A percentile compares a stretch with the other conserved stretches of the same genome.
Conservation (phyloP, 2,113 vertebrate species). For the Donacobius atricapilla region DNA sequence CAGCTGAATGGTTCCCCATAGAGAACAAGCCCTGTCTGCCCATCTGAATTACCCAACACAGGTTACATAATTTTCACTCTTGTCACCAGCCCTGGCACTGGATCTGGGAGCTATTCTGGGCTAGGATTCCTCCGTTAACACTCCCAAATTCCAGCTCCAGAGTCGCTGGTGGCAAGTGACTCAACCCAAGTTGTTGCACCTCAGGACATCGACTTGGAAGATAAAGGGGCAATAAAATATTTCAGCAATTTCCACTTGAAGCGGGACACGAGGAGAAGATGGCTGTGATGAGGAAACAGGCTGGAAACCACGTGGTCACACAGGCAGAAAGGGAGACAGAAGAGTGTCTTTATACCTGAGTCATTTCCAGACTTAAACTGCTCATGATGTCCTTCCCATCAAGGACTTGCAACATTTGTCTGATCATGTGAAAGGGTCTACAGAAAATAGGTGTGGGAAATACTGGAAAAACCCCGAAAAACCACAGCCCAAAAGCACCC, state of each 20-base stretch:
- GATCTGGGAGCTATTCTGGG: neutral
- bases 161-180: neutral
- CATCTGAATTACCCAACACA: neutral
- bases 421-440: neutral
- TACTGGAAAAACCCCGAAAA: neutral
- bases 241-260: neutral
- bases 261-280: neutral
- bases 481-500: fast-evolving
- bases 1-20: fast-evolving
- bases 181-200: neutral
- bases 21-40: neutral
- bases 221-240: fast-evolving
- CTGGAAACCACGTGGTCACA: neutral
- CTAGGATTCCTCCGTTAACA: neutral
- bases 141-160: neutral
- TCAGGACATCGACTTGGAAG: neutral
- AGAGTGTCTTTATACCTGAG: neutral
- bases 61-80: neutral
- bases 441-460: neutral
- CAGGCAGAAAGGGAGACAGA: neutral
- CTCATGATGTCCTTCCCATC: neutral
- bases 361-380: neutral
- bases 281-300: neutral
- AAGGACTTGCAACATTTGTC: neutral
- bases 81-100: neutral